phyloP scores from a whole-genome alignment of 1,140 invertebrate species.

The Portunus trituberculatus region DNA sequence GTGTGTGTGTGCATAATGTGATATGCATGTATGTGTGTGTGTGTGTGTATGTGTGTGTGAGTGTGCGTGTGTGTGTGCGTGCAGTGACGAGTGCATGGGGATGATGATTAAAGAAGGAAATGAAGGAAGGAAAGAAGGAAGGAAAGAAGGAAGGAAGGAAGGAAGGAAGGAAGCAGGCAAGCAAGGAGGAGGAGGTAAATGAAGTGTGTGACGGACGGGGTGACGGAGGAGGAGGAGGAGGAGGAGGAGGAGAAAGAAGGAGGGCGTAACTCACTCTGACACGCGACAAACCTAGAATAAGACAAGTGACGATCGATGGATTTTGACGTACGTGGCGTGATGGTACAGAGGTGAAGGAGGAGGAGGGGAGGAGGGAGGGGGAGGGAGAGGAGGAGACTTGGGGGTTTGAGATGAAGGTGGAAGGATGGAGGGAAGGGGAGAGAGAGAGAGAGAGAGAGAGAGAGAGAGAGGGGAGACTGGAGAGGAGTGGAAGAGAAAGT shows the following conservation, averaged over 20 bases:
- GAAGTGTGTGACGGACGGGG: neutral
- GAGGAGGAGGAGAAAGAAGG: neutral
- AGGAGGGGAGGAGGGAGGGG: neutral
- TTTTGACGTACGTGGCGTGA: slow-evolving; percentile 1
- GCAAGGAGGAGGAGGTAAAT: neutral
- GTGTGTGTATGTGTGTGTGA: too few relatives aligned
- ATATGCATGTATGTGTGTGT: too few relatives aligned
- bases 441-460: too few relatives aligned
- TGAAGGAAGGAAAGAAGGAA: neutral
- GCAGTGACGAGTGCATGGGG: too few relatives aligned
- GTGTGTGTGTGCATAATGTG: too few relatives aligned
- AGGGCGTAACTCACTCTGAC: neutral
- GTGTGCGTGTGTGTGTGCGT: too few relatives aligned
- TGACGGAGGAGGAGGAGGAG: neutral
- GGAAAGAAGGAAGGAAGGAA: neutral
- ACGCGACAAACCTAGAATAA: neutral
- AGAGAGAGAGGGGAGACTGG: too few relatives aligned
- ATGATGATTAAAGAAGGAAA: neutral
- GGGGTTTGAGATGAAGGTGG: too few relatives aligned
- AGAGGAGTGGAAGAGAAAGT: too few relatives aligned
- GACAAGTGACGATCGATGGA: slow-evolving; percentile 10
- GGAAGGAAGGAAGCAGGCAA: too few relatives aligned
- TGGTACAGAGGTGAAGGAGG: neutral
- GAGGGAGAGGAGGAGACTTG: neutral
- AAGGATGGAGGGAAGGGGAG: too few relatives aligned